Conservation (phyloP, 2,888 invertebrate species). For the Bhutanitis thaidina region DNA sequence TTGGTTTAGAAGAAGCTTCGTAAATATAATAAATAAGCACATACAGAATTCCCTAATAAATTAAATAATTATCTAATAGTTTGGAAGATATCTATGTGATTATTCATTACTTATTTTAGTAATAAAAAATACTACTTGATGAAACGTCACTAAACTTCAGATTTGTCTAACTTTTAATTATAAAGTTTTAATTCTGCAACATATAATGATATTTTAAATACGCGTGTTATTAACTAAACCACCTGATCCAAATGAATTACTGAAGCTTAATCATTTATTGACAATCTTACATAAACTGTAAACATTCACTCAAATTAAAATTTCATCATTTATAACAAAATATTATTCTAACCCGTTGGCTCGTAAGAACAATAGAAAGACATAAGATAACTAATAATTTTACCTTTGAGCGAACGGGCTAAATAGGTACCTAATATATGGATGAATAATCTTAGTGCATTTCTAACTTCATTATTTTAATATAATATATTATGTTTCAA, state of each 20-base stretch:
- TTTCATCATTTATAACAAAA: conserved; percentile 31
- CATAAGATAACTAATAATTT: too few species aligned
- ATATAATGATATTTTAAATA: neutral
- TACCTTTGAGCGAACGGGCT: too few species aligned
- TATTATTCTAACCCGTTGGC: conserved; percentile 24
- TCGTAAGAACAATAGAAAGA: too few species aligned
- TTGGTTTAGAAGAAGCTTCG: neutral
- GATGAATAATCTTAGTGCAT: conserved; percentile 32
- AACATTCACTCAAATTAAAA: conserved; percentile 30
- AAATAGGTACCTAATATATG: conserved; percentile 28
- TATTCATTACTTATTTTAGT: conserved; percentile 7
- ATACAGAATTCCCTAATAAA: conserved; percentile 1
- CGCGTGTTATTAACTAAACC: conserved; percentile 5
- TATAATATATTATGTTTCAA: conserved; percentile 23
- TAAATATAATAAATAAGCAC: conserved; percentile 12
- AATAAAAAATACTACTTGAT: conserved; percentile 13
- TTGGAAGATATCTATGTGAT: conserved; percentile 19
- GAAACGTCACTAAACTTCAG: conserved; percentile 28
- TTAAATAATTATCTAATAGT: neutral
- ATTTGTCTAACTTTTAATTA: conserved; percentile 28
- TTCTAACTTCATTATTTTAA: conserved; percentile 30
- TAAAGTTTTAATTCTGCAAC: conserved; percentile 22
- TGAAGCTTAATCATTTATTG: conserved; percentile 4
- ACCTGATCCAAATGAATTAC: neutral
- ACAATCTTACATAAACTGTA: conserved; percentile 22